Evolutionary conservation across 2,888 invertebrate species (phyloP).

Genomic region (Nomada goodeniana): DNA sequence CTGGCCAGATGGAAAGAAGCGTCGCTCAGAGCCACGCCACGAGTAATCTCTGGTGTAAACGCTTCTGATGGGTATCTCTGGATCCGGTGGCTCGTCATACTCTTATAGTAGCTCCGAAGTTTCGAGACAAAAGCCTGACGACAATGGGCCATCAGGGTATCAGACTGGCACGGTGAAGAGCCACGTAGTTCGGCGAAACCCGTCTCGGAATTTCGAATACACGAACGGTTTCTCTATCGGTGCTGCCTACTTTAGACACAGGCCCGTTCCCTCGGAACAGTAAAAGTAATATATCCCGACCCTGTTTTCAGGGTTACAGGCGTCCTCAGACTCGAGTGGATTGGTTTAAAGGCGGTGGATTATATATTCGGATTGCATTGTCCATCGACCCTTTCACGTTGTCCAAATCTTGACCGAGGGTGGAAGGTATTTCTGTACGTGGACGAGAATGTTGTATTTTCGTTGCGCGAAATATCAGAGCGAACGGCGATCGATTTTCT

Average conservation of each 20-base stretch:
- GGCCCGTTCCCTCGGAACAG: not conserved
- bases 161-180: conserved; percentile 55
- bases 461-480: too few relatives aligned
- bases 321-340: not conserved
- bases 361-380: not conserved
- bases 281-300: conserved; percentile 10
- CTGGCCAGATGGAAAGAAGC: conserved; percentile 42
- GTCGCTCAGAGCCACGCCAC: conserved; percentile 52
- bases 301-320: conserved; percentile 6
- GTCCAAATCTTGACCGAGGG: not conserved
- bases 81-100: conserved; percentile 67
- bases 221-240: not conserved
- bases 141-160: conserved; percentile 77
- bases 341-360: not conserved
- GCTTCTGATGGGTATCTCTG: conserved; percentile 67
- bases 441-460: not conserved
- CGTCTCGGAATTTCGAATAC: conserved; percentile 22
- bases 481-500: too few relatives aligned
- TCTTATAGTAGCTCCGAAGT: conserved; percentile 57
- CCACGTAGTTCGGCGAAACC: conserved; percentile 32
- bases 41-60: conserved; percentile 68
- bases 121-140: conserved; percentile 71
- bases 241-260: conserved; percentile 10
- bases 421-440: not conserved
- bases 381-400: not conserved